phyloP scores from a whole-genome alignment of 1,140 invertebrate species.

The Aphelinus certus region DNA sequence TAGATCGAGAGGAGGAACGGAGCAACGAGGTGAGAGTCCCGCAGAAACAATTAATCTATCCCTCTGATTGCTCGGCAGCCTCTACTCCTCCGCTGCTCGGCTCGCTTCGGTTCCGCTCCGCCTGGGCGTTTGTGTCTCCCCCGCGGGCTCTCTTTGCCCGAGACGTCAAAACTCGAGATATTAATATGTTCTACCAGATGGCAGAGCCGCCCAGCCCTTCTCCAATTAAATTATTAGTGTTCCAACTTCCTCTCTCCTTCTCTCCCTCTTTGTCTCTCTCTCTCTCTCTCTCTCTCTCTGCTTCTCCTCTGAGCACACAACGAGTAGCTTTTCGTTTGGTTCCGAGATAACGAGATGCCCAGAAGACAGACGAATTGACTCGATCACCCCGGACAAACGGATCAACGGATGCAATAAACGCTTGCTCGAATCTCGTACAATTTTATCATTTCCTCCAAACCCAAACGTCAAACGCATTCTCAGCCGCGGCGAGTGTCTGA shows the following conservation, averaged over 20 bases:
- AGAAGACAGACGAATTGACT: too few species aligned
- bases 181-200: conserved; percentile 63
- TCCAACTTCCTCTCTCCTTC: not conserved
- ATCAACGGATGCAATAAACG: too few species aligned
- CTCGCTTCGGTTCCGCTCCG: not conserved
- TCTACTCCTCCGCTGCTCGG: conserved; percentile 30
- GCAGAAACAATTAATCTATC: conserved; percentile 65
- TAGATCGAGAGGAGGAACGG: conserved; percentile 19
- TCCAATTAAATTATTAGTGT: conserved; percentile 46
- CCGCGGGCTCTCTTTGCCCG: conserved; percentile 30
- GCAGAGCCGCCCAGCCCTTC: conserved; percentile 32
- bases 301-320: not conserved
- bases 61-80: conserved; percentile 59
- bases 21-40: conserved; percentile 54
- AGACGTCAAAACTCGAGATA: conserved; percentile 66
- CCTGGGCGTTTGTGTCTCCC: conserved; percentile 11
- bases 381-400: too few species aligned
- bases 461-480: too few species aligned
- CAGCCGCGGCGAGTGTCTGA: too few species aligned
- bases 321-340: too few species aligned
- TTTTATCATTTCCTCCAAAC: too few species aligned
- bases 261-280: not conserved
- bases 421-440: too few species aligned
- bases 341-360: too few species aligned
- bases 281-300: not conserved